Conservation (phyloP, 2,113 vertebrate genomes). For the Nycticebus coucang region DNA sequence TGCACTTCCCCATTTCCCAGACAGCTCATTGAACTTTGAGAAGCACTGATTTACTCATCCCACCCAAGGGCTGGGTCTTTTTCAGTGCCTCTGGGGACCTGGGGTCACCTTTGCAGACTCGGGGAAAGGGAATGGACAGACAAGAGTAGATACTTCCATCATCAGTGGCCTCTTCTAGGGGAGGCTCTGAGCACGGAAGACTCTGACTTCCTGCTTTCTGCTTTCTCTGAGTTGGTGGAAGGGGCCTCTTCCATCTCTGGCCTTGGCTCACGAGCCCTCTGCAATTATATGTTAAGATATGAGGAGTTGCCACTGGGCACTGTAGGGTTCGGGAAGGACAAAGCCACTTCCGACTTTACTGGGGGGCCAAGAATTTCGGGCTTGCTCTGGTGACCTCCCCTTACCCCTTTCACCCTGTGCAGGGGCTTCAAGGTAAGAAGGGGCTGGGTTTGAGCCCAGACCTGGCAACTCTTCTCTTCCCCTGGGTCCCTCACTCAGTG, state of each 20-base stretch:
- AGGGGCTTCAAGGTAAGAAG: not conserved
- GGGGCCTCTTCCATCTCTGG: not conserved
- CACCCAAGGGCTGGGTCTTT: too few relatives aligned
- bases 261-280: not conserved
- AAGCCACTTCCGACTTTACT: not conserved
- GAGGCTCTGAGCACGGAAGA: not conserved
- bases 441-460: not conserved
- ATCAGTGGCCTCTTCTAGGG: not conserved
- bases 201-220: not conserved
- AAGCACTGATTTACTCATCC: not conserved
- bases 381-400: not conserved
- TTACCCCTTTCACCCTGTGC: not conserved
- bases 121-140: not conserved
- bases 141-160: not conserved
- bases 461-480: not conserved
- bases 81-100: too few relatives aligned
- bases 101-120: not conserved
- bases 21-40: not conserved
- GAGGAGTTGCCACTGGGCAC: not conserved
- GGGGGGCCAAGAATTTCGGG: too few relatives aligned
- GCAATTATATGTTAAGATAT: not conserved
- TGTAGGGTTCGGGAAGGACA: not conserved
- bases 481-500: not conserved
- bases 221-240: not conserved
- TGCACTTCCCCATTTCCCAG: not conserved